Conservation (phyloP, 2,888 invertebrate genomes). For the Macroteleia sp. region DNA sequence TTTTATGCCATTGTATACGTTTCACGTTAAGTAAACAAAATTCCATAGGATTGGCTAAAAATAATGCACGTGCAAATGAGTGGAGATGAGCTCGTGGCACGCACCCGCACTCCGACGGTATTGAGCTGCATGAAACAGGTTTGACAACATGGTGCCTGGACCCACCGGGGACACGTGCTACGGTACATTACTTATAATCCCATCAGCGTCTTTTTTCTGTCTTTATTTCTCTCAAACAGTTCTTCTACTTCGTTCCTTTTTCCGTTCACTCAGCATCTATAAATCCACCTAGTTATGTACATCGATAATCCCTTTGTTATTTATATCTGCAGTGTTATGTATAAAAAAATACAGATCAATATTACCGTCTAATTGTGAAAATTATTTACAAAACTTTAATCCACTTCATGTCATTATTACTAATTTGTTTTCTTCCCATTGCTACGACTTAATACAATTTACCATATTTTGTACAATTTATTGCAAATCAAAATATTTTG, state of each 20-base stretch:
- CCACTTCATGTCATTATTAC: too few relatives aligned
- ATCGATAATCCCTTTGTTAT: too few relatives aligned
- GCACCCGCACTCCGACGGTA: slow-evolving; percentile 60
- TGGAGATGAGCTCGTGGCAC: slow-evolving; percentile 61
- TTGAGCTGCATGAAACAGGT: slow-evolving; percentile 78
- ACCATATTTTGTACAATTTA: neutral
- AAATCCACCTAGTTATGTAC: slow-evolving; percentile 1
- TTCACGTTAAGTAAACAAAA: slow-evolving; percentile 60
- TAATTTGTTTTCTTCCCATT: too few relatives aligned
- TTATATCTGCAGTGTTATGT: too few relatives aligned
- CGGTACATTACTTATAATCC: slow-evolving; percentile 83
- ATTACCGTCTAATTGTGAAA: too few relatives aligned
- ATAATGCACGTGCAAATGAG: slow-evolving; percentile 59
- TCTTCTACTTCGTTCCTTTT: slow-evolving; percentile 34
- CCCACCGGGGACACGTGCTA: slow-evolving; percentile 81
- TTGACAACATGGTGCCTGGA: slow-evolving; percentile 81
- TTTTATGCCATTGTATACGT: too few relatives aligned
- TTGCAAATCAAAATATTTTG: slow-evolving; percentile 14
- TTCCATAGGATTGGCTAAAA: slow-evolving; percentile 43
- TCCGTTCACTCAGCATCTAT: slow-evolving; percentile 13
- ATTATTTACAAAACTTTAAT: too few relatives aligned
- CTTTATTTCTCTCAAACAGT: slow-evolving; percentile 41
- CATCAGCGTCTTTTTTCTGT: slow-evolving; percentile 75
- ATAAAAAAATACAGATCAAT: too few relatives aligned
- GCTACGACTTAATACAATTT: too few relatives aligned